Evolutionary conservation across 2,888 invertebrate species (phyloP).

Genomic region (Drosophila subquinaria): DNA sequence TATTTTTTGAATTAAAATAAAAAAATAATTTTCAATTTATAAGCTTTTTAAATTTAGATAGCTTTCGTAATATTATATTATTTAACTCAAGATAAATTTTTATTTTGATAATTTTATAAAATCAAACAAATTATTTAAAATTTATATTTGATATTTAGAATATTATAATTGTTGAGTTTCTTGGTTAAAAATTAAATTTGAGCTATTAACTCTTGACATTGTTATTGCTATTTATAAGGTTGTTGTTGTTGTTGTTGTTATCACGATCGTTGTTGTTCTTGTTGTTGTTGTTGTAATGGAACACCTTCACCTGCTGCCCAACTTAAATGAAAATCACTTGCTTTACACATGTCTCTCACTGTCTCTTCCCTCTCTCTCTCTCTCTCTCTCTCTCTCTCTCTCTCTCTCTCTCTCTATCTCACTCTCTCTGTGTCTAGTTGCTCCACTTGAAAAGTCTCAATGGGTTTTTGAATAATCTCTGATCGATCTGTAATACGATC

Average conservation of each 20-base stretch:
- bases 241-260: background rate
- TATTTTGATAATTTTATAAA: too few species aligned
- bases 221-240: too few species aligned
- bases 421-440: too few species aligned
- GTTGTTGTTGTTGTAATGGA: background rate
- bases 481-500: slow-evolving; percentile 23
- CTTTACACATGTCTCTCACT: background rate
- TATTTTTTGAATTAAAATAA: too few species aligned
- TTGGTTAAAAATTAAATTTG: background rate
- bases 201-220: background rate
- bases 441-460: slow-evolving; percentile 11
- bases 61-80: too few species aligned
- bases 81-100: too few species aligned
- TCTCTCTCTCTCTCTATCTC: too few species aligned
- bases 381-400: too few species aligned
- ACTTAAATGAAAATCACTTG: slow-evolving; percentile 8
- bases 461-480: slow-evolving; percentile 8
- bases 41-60: too few species aligned
- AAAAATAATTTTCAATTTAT: too few species aligned
- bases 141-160: background rate
- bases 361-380: too few species aligned
- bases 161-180: background rate
- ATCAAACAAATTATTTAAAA: too few species aligned
- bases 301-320: slow-evolving; percentile 32
- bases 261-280: background rate